These are phyloP conservation scores for Imbricaverruca yamaguchii DNA, from an alignment of 2,888 invertebrate genomes.

Conservation along the genomic window DNA sequence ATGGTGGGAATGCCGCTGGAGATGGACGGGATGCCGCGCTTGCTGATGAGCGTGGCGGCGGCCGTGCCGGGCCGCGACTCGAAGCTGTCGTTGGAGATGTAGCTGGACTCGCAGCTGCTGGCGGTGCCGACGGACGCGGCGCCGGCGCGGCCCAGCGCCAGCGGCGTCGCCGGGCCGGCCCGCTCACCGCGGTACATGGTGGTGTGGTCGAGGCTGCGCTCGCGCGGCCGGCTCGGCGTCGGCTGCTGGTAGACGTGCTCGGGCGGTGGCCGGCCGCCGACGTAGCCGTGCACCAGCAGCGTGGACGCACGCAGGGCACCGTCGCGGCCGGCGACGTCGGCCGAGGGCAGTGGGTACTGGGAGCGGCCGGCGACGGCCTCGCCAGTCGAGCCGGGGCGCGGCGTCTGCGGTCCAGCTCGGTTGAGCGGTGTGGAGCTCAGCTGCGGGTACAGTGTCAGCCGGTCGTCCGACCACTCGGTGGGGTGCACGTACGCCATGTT, in stretches of 20 bases:
- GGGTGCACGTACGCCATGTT: constrained; percentile 11
- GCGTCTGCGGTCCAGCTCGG: neutral
- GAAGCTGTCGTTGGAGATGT: constrained; percentile 14
- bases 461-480: constrained; percentile 7
- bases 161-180: neutral
- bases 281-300: neutral
- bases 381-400: neutral
- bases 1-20: constrained; percentile 17
- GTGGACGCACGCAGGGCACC: neutral
- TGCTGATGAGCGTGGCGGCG: neutral
- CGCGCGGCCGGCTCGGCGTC: neutral
- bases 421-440: neutral
- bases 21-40: constrained; percentile 21
- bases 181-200: neutral
- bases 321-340: neutral
- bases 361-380: neutral
- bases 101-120: constrained; percentile 7
- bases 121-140: neutral
- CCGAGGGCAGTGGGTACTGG: neutral
- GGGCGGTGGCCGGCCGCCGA: neutral
- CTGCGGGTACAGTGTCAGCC: constrained; percentile 17
- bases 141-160: no score
- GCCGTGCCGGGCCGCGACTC: neutral
- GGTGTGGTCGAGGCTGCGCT: constrained; percentile 10
- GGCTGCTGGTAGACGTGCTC: neutral